phyloP scores from a whole-genome alignment of 2,113 vertebrate genomes.

The Elaphurus davidianus region DNA sequence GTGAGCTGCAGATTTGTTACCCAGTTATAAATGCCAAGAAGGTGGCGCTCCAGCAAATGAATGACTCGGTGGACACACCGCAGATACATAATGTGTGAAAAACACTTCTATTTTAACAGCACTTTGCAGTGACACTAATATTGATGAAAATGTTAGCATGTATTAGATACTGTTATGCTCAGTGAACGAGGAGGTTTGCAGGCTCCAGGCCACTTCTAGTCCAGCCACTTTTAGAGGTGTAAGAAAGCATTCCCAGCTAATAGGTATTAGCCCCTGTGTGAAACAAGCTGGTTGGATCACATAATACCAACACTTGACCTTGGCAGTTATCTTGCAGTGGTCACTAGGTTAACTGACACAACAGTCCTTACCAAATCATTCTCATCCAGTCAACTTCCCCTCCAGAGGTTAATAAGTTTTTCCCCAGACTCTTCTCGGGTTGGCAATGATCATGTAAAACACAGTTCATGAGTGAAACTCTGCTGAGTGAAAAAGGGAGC shows the following conservation, averaged over 20 bases:
- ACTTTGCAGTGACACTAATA: conserved; percentile 4
- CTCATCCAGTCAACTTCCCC: background rate
- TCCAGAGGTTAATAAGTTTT: background rate
- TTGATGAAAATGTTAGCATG: conserved; percentile 43
- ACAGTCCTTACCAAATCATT: background rate
- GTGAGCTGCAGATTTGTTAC: background rate
- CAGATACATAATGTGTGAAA: conserved; percentile 52
- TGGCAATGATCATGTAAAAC: background rate
- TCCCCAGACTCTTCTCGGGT: background rate
- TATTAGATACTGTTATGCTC: background rate
- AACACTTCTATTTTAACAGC: conserved; percentile 35
- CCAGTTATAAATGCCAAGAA: conserved; percentile 25
- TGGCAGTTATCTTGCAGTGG: no score
- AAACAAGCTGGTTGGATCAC: background rate
- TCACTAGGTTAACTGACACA: background rate
- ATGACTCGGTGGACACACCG: background rate
- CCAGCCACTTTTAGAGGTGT: background rate
- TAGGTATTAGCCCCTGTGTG: background rate
- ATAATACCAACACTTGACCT: background rate
- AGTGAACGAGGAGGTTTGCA: background rate
- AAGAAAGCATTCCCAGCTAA: background rate
- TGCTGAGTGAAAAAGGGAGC: background rate
- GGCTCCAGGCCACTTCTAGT: background rate
- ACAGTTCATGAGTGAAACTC: background rate
- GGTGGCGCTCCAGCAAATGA: background rate